These are phyloP conservation scores for Barypeithes pellucidus DNA, from an alignment of 2,888 invertebrate genomes.

Conservation along the genomic window DNA sequence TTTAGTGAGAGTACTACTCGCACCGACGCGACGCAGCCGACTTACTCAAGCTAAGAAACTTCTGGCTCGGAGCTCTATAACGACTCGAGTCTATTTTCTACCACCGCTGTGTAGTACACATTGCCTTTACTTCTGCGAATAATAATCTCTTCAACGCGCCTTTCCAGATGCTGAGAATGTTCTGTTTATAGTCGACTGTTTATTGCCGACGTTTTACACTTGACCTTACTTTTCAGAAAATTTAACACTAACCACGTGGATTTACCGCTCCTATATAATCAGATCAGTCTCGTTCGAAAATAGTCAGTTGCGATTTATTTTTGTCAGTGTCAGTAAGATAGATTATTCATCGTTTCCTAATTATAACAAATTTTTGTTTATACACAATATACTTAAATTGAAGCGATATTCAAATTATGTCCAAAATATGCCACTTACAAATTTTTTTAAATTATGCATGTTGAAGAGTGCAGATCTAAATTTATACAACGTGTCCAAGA, in stretches of 20 bases:
- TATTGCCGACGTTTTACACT: constrained; percentile 47
- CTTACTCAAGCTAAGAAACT: constrained; percentile 45
- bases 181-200: constrained; percentile 50
- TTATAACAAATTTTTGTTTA: constrained; percentile 20
- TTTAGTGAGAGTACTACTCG: constrained; percentile 46
- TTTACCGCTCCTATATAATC: constrained; percentile 34
- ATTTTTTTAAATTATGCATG: no score
- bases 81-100: constrained; percentile 46
- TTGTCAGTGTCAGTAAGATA: constrained; percentile 18
- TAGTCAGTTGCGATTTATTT: constrained; percentile 24
- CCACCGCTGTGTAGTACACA: constrained; percentile 39
- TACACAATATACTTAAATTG: constrained; percentile 19
- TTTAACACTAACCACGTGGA: constrained; percentile 45
- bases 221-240: constrained; percentile 43
- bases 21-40: constrained; percentile 35
- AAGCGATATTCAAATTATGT: background rate
- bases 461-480: no score
- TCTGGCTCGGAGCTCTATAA: constrained; percentile 45
- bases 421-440: background rate
- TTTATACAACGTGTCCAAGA: no score
- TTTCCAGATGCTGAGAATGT: constrained; percentile 52
- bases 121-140: constrained; percentile 49
- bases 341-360: constrained; percentile 29
- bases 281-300: constrained; percentile 28
- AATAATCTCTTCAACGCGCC: constrained; percentile 45